phyloP scores from a whole-genome alignment of 2,113 vertebrate genomes.

The Psilopogon haemacephalus region DNA sequence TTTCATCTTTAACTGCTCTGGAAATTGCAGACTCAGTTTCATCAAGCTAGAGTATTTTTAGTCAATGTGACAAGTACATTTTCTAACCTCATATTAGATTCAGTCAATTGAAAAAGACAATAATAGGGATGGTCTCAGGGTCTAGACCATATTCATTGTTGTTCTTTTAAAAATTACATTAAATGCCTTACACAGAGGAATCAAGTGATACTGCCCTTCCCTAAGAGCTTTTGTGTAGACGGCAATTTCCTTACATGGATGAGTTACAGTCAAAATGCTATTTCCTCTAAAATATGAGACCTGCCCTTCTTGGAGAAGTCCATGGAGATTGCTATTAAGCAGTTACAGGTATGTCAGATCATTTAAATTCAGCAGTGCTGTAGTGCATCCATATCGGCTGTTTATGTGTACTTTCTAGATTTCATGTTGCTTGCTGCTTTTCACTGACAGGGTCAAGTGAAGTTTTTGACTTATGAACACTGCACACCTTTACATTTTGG shows the following conservation, averaged over 20 bases:
- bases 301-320: neutral
- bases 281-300: neutral
- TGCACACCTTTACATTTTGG: neutral
- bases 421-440: neutral
- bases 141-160: rapidly evolving
- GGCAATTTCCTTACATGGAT: neutral
- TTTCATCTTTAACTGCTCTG: neutral
- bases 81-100: neutral
- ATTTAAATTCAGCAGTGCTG: neutral
- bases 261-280: neutral
- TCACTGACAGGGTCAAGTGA: neutral
- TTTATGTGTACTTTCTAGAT: neutral
- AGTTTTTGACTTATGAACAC: neutral
- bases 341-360: neutral
- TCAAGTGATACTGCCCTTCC: neutral
- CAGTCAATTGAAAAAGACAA: neutral
- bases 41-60: neutral
- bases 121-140: neutral
- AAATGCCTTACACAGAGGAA: neutral
- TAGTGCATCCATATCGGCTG: neutral
- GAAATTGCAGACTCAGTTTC: neutral
- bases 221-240: neutral
- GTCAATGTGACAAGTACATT: neutral
- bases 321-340: neutral
- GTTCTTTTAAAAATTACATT: neutral